A percentile compares a stretch with the other conserved stretches of the same genome.
These are phyloP conservation scores for Cephus pulcher DNA, from an alignment of 2,888 invertebrate genomes.

Conservation along the genomic window DNA sequence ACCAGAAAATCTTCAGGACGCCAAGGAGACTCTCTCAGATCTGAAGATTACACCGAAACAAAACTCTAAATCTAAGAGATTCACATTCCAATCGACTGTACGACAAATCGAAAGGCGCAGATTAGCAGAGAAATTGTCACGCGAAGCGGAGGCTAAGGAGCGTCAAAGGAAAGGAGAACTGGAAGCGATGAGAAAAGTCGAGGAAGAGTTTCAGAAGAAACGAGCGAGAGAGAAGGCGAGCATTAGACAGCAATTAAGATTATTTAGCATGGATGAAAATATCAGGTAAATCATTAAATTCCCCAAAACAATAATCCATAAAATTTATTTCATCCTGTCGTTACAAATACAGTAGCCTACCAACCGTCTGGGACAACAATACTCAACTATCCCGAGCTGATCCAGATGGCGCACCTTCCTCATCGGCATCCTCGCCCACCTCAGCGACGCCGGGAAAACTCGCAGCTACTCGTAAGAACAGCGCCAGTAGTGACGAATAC, in stretches of 20 bases:
- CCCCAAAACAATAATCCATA: not conserved
- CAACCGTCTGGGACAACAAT: constrained; percentile 46
- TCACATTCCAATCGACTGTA: constrained; percentile 87
- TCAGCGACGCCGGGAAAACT: constrained; percentile 50
- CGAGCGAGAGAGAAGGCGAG: constrained; percentile 81
- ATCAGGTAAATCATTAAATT: constrained; percentile 56
- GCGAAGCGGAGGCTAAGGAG: constrained; percentile 82
- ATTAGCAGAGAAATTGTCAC: constrained; percentile 80
- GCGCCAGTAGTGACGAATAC: constrained; percentile 48
- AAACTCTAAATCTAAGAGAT: constrained; percentile 71
- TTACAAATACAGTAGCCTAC: constrained; percentile 40
- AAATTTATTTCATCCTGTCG: not conserved
- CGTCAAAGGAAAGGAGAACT: constrained; percentile 80
- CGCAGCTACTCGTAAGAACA: constrained; percentile 39
- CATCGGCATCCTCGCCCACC: constrained; percentile 70
- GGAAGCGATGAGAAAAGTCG: constrained; percentile 86
- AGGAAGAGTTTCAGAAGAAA: constrained; percentile 89
- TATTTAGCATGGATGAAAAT: constrained; percentile 75
- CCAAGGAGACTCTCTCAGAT: constrained; percentile 34
- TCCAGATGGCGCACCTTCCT: constrained; percentile 79
- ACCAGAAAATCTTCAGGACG: constrained; percentile 62
- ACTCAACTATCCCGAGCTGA: constrained; percentile 73
- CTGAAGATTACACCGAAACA: constrained; percentile 27
- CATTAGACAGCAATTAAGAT: constrained; percentile 79
- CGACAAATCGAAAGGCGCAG: constrained; percentile 82